Percentiles rank a stretch among this genome's conserved stretches.
phyloP scores from a whole-genome alignment of 2,797 vertebrate species.

The Clarias pachynema region DNA sequence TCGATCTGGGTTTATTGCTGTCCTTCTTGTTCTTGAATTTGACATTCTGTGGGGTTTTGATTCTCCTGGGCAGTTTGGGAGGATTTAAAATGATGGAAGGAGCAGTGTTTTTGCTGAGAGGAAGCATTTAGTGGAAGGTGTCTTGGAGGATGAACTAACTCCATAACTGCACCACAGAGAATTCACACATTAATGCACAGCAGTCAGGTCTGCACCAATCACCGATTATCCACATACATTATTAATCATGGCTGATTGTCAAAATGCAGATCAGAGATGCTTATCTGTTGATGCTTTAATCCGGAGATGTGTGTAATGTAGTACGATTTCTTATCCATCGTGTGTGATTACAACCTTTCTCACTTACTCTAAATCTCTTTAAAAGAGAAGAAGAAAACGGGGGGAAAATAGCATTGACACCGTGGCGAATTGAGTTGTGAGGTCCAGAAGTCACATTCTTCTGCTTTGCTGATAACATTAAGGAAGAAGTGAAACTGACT shows the following conservation, averaged over 20 bases:
- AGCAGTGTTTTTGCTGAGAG: slow-evolving; percentile 49
- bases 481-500: slow-evolving; percentile 74
- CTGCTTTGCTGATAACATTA: slow-evolving; percentile 70
- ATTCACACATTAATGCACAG: slow-evolving; percentile 31
- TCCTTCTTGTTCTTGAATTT: background rate
- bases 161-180: slow-evolving; percentile 43
- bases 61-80: slow-evolving; percentile 52
- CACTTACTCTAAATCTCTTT: slow-evolving; percentile 14
- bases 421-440: slow-evolving; percentile 76
- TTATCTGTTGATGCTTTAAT: background rate
- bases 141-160: slow-evolving; percentile 43
- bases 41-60: background rate
- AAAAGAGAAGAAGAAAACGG: slow-evolving; percentile 29
- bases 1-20: background rate
- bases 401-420: slow-evolving; percentile 59
- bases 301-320: background rate
- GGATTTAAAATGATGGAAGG: slow-evolving; percentile 61
- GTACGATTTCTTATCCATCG: background rate
- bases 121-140: slow-evolving; percentile 43
- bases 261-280: background rate
- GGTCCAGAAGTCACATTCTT: slow-evolving; percentile 70
- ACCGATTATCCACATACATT: slow-evolving; percentile 24
- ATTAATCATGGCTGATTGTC: slow-evolving; percentile 26
- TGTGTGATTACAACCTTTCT: slow-evolving; percentile 1
- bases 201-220: slow-evolving; percentile 12